phyloP scores from a whole-genome alignment of 1,140 invertebrate species.

The Drosophila parvula region DNA sequence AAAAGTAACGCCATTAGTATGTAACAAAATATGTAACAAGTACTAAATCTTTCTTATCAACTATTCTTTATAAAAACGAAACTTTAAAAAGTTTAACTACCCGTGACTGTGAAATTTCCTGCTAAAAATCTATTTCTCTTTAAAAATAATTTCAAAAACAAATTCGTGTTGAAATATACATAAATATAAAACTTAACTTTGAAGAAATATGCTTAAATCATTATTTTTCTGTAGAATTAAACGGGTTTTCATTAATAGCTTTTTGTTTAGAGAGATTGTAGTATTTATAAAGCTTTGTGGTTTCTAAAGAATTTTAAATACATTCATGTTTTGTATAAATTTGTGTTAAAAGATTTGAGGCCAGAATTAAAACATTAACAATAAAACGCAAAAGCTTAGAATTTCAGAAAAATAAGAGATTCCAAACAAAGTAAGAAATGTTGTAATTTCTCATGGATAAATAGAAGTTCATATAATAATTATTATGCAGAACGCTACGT shows the following conservation, averaged over 20 bases:
- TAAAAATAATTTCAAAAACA: not conserved
- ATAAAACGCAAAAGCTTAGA: not conserved
- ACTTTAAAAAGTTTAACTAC: not conserved
- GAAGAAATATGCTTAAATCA: not conserved
- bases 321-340: not conserved
- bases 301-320: not conserved
- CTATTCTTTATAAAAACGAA: not conserved
- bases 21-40: not conserved
- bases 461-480: not conserved
- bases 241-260: not conserved
- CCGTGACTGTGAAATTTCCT: too few species aligned
- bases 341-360: not conserved
- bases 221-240: not conserved
- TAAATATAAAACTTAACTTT: not conserved
- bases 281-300: not conserved
- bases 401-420: not conserved
- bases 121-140: too few species aligned
- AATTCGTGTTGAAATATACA: not conserved
- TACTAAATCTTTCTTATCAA: too few species aligned
- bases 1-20: too few species aligned
- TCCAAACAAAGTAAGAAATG: not conserved
- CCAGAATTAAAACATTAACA: too few species aligned
- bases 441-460: not conserved
- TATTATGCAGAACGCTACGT: not conserved
- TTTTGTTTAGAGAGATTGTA: not conserved